Percentiles rank a stretch among this genome's conserved stretches.
These are phyloP conservation scores for Apoda limacodes DNA, from an alignment of 2,888 invertebrate species.

Conservation along the genomic window DNA sequence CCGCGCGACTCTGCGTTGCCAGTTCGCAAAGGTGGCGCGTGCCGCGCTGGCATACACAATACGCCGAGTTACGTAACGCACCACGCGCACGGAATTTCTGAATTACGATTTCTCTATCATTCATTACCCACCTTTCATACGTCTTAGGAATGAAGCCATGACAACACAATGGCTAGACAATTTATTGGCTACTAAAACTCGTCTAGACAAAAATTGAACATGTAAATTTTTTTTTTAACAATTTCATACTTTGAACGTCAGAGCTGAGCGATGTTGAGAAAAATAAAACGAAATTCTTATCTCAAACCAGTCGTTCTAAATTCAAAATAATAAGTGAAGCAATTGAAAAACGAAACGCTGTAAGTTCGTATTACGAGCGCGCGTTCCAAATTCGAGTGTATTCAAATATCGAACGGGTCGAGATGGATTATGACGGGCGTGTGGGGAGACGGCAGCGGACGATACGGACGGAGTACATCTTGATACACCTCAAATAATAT, in stretches of 20 bases:
- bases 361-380: constrained; percentile 60
- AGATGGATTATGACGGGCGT: constrained; percentile 56
- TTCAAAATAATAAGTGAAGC: constrained; percentile 65
- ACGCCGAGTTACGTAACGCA: constrained; percentile 49
- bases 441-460: constrained; percentile 38
- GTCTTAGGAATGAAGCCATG: constrained; percentile 28
- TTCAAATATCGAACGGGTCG: constrained; percentile 60
- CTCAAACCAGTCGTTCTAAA: constrained; percentile 54
- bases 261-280: constrained; percentile 12
- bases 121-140: constrained; percentile 40
- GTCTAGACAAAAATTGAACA: constrained; percentile 45
- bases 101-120: constrained; percentile 58
- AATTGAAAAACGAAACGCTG: constrained; percentile 66
- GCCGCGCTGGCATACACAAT: constrained; percentile 24
- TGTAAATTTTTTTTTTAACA: not conserved
- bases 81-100: constrained; percentile 55
- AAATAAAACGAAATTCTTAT: constrained; percentile 31
- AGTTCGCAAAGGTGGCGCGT: constrained; percentile 50
- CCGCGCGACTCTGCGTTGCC: constrained; percentile 45
- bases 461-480: constrained; percentile 44
- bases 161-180: constrained; percentile 36
- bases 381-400: constrained; percentile 64
- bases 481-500: constrained; percentile 35
- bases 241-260: constrained; percentile 30
- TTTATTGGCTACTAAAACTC: constrained; percentile 37